Base-by-base conservation (phyloP, 2,888 invertebrate genomes). In the Diarsia rubi region DNA sequence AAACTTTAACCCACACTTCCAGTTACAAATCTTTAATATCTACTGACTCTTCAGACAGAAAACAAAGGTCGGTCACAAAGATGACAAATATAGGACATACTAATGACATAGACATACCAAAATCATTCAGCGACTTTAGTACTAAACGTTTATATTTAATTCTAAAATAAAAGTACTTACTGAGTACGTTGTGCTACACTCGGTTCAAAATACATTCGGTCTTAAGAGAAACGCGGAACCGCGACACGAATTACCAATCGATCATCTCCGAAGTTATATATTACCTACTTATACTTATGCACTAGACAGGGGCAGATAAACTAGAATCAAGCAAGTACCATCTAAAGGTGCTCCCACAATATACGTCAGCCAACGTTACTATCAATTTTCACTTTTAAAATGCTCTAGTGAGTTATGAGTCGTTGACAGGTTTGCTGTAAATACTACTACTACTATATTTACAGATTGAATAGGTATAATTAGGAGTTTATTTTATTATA, bases 241-340 rank as follows among this genome's bases (percentile, higher is more conserved):
- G 12, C 11, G 44, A 12, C 31, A 14, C 44, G 14, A 12, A 65
- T 45, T 24, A 59, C 44, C 52, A 62, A 37, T 49, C 59, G 59
- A 73, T 73, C 49, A 4, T 27, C 67, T 37, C 24, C 27, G 16
- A 44, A 49, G 57, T 68, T 42, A 67, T n/a, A n/a, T 42, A 68
- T 19, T 12, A 73, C 42, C n/a, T 24, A 73, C 42, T 27, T 24
- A 24, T 2, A 31, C 31, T 19, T 42, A 31, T n/a, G 45, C 31
- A 57, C 71, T 57, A 62, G 42, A 62, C 42, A 14, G n/a, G 8
- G 16, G 24, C 27, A n/a, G 52, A 27, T n/a, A 45, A 27, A 27
- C 27, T 59, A 64, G 27, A n/a, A 72, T 47, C 24, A 57, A 19
- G 42, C 60, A 69, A 73, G 44, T 24, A n/a, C 54, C 27, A 47